Base-by-base conservation (phyloP, 92 coral and sea anemone genomes). In the Phenganax stokvisi region DNA sequence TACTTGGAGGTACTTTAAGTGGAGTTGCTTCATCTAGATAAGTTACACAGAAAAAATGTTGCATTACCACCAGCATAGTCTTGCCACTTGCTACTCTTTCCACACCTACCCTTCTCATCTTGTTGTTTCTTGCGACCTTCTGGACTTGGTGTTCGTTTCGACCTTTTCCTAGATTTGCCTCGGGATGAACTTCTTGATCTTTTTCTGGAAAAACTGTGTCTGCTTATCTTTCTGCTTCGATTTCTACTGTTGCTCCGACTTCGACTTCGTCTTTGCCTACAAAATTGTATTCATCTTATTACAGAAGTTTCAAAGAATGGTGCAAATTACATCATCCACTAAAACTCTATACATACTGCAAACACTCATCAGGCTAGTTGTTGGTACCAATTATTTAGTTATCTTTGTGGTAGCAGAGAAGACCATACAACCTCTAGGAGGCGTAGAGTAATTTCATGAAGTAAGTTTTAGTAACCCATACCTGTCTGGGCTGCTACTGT, bases 111-210 rank as follows among this genome's bases (percentile, higher is more conserved):
- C 12, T 15, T 61, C 59, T 63, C 68, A 9, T 47, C 73, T 11
- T 63, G 56, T 16, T 79, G 73, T 27, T 65, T 60, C 83, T 65
- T 79, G 8, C 17, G 31, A 12, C 25, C 65, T 10, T 67, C 59
- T 16, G 83, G 83, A 79, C 83, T 79, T 51, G 83, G 83, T 30
- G 83, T 63, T 11, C 83, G 53, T 55, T 52, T 79, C 13, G 74
- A 79, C 17, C 61, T 79, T 51, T 79, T 79, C n/a, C 83, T 64
- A n/a, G 71, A 79, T 47, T 57, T 59, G 55, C 62, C 81, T 13
- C 56, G 51, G 25, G 81, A 77, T 13, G 72, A 77, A 37, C 81
- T 77, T n/a, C 71, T 59, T 60, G 81, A 77, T 47, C 83, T 74
- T 51, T 63, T 64, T 9, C 74, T 63, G 7, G 73, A 79, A 63